Base-by-base conservation (phyloP, 1,140 invertebrate genomes). In the Drosophila seguyi region DNA sequence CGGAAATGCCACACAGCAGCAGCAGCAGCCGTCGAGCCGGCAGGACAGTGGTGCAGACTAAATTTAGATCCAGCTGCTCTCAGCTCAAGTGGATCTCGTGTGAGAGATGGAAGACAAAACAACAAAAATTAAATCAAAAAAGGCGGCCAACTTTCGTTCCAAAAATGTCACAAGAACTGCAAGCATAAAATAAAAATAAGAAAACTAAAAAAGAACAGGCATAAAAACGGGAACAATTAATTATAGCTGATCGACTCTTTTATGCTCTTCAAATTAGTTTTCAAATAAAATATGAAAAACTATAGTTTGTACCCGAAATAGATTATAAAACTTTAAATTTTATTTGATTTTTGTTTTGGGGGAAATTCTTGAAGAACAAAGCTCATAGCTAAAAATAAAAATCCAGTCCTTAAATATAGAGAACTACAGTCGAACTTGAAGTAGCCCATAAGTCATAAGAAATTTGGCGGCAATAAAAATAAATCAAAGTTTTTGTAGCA, bases 141-240 rank as follows among this genome's bases (percentile, higher is more conserved):
- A 36, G 52, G 52, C 34, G 48, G 81, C 47, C 53, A 62, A 61
- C 44, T 56, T 66, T 86, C 45, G 74, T 73, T 90, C 85, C 85
- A 90, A 90, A 90, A 85, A 87, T 80, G 76, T 82, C 83, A 80
- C 79, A 58, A 77, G 67, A 84, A 88, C 69, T 85, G 86, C 78
- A 52, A 45, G 53, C 59, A 42, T 47, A 47, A 55, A 59, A 62
- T 36, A 62, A 50, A 57, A 31, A 48, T 48, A 27, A 48, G 8
- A 27, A 44, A 52, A 18, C 41, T 4, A 39, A 50, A 39, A 48
- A 60, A 47, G 38, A 45, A 72, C 52, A 11, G 22, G 10, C 36
- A 69, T 31, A 38, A 59, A 50, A 47, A 27, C 38, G 48, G 27
- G 14, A 16, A 6, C 38, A 42, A 62, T 62, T 18, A 71, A 44